phyloP scores from a whole-genome alignment of 1,140 invertebrate genomes.

The Chrysomallon squamiferum region DNA sequence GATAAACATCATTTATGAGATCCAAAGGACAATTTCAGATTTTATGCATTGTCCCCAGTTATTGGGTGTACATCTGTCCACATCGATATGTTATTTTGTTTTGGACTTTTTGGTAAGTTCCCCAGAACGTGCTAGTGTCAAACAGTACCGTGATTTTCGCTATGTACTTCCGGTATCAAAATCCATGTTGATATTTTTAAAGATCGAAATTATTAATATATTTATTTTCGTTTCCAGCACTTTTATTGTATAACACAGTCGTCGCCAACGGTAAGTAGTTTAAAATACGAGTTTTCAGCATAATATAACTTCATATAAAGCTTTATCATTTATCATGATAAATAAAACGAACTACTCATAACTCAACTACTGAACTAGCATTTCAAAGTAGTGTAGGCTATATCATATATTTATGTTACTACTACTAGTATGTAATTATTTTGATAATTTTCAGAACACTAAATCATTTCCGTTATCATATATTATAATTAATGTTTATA shows the following conservation, averaged over 20 bases:
- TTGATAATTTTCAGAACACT: too few relatives aligned
- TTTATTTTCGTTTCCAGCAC: slow-evolving; percentile 16
- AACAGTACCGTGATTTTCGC: not conserved
- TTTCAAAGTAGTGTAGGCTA: too few relatives aligned
- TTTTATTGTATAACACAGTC: slow-evolving; percentile 24
- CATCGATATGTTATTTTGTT: slow-evolving; percentile 25
- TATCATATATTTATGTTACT: too few relatives aligned
- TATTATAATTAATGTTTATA: too few relatives aligned
- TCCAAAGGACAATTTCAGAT: slow-evolving; percentile 12
- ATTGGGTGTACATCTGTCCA: slow-evolving; percentile 17
- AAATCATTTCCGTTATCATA: too few relatives aligned
- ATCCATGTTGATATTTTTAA: slow-evolving; percentile 8
- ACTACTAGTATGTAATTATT: too few relatives aligned
- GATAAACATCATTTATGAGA: slow-evolving; percentile 18
- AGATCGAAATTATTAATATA: not conserved
- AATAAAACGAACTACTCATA: too few relatives aligned
- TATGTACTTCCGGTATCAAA: slow-evolving; percentile 8
- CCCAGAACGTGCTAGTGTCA: not conserved
- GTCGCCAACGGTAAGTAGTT: slow-evolving; percentile 21
- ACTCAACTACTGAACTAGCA: too few relatives aligned
- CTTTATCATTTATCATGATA: too few relatives aligned
- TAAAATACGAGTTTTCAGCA: too few relatives aligned
- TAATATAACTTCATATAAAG: too few relatives aligned
- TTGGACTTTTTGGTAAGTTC: slow-evolving; percentile 27
- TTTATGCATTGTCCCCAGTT: slow-evolving; percentile 22